Evolutionary conservation across 1,140 invertebrate species (phyloP).

Genomic region (Mycetomoellerius zeteki): DNA sequence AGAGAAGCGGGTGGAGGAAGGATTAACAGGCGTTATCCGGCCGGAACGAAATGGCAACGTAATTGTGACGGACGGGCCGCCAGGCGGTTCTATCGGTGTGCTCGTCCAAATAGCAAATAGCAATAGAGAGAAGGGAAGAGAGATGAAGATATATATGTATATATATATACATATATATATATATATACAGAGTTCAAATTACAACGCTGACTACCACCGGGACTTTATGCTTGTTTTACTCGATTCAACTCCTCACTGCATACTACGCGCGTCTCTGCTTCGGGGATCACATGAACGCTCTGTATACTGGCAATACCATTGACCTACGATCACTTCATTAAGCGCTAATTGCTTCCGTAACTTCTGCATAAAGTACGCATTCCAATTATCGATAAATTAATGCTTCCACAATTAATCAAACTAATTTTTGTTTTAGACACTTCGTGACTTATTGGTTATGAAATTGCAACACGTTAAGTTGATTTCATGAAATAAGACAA

Average conservation of each 20-base stretch:
- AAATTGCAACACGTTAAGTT: constrained; percentile 4
- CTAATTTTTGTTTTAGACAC: background rate
- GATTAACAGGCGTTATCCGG: constrained; percentile 49
- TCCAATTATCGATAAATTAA: constrained; percentile 16
- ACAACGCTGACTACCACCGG: constrained; percentile 17
- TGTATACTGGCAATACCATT: background rate
- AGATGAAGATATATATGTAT: constrained; percentile 22
- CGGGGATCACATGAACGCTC: background rate
- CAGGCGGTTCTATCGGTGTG: constrained; percentile 22
- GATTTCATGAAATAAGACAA: background rate
- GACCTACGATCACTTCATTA: constrained; percentile 33
- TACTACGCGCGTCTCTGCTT: background rate
- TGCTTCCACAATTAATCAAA: background rate
- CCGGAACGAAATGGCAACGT: constrained; percentile 58
- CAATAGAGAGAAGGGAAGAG: constrained; percentile 5
- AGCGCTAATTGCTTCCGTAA: constrained; percentile 38
- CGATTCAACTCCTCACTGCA: background rate
- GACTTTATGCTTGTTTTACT: constrained; percentile 39
- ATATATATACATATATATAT: too few relatives aligned
- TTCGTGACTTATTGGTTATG: background rate
- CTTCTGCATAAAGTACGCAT: constrained; percentile 21
- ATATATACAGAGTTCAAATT: constrained; percentile 56
- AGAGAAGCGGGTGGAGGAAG: background rate
- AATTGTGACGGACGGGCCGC: constrained; percentile 63
- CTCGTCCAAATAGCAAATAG: constrained; percentile 42